A percentile compares a stretch with the other conserved stretches of the same genome.
Conservation (phyloP, 2,113 vertebrate species). For the Scatophagus argus region DNA sequence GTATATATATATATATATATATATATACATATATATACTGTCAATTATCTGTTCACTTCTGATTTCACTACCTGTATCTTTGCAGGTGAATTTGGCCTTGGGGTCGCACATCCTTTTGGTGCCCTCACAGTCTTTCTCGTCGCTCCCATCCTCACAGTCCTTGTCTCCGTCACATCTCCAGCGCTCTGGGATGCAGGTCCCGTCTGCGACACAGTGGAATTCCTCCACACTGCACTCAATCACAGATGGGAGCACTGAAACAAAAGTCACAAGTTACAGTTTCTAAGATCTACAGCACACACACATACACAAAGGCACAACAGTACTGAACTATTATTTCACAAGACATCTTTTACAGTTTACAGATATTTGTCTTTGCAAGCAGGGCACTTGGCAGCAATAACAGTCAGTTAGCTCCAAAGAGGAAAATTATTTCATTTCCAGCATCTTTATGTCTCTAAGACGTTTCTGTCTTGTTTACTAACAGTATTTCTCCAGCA, state of each 20-base stretch:
- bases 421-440: slow-evolving; percentile 25
- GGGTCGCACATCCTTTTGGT: slow-evolving; percentile 91
- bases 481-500: slow-evolving; percentile 8
- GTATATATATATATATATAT: no score
- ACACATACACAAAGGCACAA: background rate
- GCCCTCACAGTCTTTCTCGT: slow-evolving; percentile 93
- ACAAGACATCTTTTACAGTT: slow-evolving; percentile 19
- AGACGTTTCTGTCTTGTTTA: slow-evolving; percentile 37
- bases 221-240: slow-evolving; percentile 91
- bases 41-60: background rate
- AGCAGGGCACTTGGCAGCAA: background rate
- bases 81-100: slow-evolving; percentile 96
- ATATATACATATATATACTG: no score
- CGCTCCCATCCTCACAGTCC: slow-evolving; percentile 96
- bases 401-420: slow-evolving; percentile 12
- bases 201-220: slow-evolving; percentile 93
- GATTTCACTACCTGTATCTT: slow-evolving; percentile 88
- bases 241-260: slow-evolving; percentile 86
- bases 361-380: slow-evolving; percentile 29
- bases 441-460: slow-evolving; percentile 17
- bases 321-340: background rate
- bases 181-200: slow-evolving; percentile 92
- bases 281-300: slow-evolving; percentile 4
- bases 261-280: slow-evolving; percentile 25
- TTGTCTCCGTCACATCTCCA: slow-evolving; percentile 98